A percentile compares a stretch with the other conserved stretches of the same genome.
Evolutionary conservation across 2,797 vertebrate genomes (phyloP).

Genomic region (Cichlasoma orientale): DNA sequence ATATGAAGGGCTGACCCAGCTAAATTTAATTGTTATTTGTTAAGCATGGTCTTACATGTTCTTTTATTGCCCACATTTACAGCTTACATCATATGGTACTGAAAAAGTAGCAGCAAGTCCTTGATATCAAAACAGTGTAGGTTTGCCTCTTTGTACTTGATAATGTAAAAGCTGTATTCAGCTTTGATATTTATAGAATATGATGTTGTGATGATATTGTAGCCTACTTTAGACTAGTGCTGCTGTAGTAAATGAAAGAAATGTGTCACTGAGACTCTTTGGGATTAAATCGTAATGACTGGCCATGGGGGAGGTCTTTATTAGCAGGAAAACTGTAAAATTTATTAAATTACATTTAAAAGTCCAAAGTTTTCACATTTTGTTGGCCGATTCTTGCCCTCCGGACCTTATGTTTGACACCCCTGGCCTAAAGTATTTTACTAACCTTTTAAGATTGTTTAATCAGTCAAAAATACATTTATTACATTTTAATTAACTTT

Average conservation of each 20-base stretch:
- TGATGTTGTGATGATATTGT: too few species aligned
- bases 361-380: too few species aligned
- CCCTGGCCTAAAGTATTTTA: not conserved
- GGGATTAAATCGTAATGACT: too few species aligned
- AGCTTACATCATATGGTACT: not conserved
- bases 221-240: too few species aligned
- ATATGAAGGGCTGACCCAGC: not conserved
- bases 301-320: too few species aligned
- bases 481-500: not conserved
- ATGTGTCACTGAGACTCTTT: too few species aligned
- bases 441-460: not conserved
- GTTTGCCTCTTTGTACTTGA: not conserved
- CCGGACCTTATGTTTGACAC: not conserved
- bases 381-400: not conserved
- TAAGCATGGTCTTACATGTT: not conserved
- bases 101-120: not conserved
- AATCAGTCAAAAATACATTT: not conserved
- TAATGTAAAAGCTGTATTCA: too few species aligned
- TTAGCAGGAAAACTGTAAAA: too few species aligned
- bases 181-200: too few species aligned
- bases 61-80: slow-evolving; percentile 5
- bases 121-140: not conserved
- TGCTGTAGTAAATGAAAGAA: too few species aligned
- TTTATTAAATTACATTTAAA: too few species aligned
- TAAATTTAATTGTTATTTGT: slow-evolving; percentile 21